These are phyloP conservation scores for Tetranychus piercei DNA, from an alignment of 2,888 invertebrate genomes.

Conservation along the genomic window DNA sequence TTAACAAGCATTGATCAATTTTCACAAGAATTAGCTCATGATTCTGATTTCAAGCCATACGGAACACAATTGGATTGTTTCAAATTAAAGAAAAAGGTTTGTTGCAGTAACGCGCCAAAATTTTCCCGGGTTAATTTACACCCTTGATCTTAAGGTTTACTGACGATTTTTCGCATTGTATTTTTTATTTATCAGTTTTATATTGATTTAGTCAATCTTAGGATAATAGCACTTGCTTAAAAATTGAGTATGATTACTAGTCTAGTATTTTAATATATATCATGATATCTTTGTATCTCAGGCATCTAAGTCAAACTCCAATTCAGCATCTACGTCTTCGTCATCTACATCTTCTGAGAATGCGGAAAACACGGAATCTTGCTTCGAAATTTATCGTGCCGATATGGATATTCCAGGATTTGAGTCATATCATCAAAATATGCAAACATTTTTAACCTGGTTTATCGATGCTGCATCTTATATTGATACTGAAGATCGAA, in stretches of 20 bases:
- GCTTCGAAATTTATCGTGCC: conserved; percentile 62
- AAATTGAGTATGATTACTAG: too few relatives aligned
- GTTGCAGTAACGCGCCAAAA: background rate
- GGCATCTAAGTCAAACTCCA: background rate
- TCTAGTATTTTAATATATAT: too few relatives aligned
- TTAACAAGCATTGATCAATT: conserved; percentile 54
- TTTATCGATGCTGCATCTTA: conserved; percentile 90
- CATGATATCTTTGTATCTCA: too few relatives aligned
- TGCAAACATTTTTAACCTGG: conserved; percentile 82
- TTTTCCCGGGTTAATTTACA: background rate
- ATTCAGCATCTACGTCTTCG: background rate
- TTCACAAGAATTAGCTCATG: conserved; percentile 47
- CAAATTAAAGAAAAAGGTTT: conserved; percentile 18
- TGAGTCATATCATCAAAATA: conserved; percentile 53
- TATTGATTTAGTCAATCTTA: too few relatives aligned
- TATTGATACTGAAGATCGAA: conserved; percentile 74
- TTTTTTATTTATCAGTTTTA: too few relatives aligned
- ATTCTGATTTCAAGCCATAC: conserved; percentile 49
- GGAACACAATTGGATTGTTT: conserved; percentile 51
- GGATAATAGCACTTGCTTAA: too few relatives aligned
- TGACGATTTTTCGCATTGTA: background rate
- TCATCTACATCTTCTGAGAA: background rate
- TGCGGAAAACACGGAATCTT: too few relatives aligned
- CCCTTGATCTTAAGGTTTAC: background rate
- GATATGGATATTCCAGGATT: conserved; percentile 51